These are phyloP conservation scores for Labrus mixtus DNA, from an alignment of 2,113 vertebrate species.

Conservation along the genomic window DNA sequence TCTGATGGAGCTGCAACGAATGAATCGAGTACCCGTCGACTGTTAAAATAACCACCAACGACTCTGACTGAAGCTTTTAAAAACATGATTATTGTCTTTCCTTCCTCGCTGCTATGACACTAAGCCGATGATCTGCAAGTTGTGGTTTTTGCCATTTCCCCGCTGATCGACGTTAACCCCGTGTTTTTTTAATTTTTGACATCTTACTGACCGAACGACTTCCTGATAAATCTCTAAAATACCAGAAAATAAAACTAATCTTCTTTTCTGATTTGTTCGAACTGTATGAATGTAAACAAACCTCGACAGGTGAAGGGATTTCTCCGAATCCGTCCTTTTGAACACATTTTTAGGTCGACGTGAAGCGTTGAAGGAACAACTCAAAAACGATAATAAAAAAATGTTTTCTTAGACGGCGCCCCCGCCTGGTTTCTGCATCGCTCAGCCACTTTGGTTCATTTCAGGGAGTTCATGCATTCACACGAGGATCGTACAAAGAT, in stretches of 20 bases:
- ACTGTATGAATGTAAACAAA: neutral
- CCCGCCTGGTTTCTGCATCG: constrained; percentile 44
- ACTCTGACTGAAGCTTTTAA: no score
- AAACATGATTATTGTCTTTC: no score
- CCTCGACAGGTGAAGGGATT: constrained; percentile 2
- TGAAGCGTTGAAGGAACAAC: constrained; percentile 13
- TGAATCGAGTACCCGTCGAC: no score
- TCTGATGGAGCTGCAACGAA: no score
- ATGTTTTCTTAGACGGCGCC: constrained; percentile 26
- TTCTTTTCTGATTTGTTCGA: neutral
- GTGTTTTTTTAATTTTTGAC: no score
- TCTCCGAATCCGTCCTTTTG: constrained; percentile 8
- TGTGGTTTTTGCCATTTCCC: neutral
- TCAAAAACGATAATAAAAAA: constrained; percentile 38
- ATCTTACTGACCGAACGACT: neutral
- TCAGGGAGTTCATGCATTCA: constrained; percentile 80
- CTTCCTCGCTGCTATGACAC: no score
- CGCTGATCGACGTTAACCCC: neutral
- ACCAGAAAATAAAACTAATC: neutral
- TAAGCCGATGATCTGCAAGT: no score
- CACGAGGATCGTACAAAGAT: constrained; percentile 61
- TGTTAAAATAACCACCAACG: no score
- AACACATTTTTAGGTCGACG: constrained; percentile 8
- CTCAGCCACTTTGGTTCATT: constrained; percentile 75
- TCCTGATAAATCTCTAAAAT: neutral